Base-by-base conservation (phyloP, 2,888 invertebrate species). In the Xylota sylvarum region DNA sequence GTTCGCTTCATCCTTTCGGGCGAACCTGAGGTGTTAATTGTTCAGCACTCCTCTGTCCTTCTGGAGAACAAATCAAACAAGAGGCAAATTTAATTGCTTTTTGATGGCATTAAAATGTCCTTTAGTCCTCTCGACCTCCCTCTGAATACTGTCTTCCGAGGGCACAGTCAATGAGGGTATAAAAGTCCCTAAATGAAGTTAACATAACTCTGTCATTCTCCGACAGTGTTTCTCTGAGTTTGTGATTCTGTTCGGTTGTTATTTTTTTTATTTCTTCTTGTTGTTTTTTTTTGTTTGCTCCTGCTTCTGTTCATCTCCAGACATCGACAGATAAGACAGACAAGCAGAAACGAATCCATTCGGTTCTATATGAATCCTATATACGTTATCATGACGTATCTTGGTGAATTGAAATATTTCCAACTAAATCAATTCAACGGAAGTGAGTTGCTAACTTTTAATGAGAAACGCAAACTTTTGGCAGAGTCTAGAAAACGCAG, bases 51-150 rank as follows among this genome's bases (percentile, higher is more conserved):
- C 67, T 55, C 43, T 40, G 46, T 56, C 73, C 65, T 52, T 62
- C 23, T 69, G 30, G 32, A 77, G 60, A 55, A 67, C 40, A 81
- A 85, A 60, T 81, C 85, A 82, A 78, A 82, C 82, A 86, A 82
- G 52, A 88, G 85, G 79, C 89, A 88, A 88, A 88, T 90, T 90
- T 90, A 90, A 90, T 90, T 90, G 90, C 90, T 91, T 90, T 90
- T 90, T 90, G 90, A 90, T 91, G 90, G 89, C 89, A 90, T 90
- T 90, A 77, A 86, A 82, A 78, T 78, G 72, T 50, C 56, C 37
- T 56, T 77, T 46, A 12, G 40, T 37, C 46, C 37, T 27, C 14
- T 12, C 46, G 30, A n/a, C 30, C 40, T 5, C 27, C 30, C 3
- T 4, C 30, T n/a, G 40, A n/a, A n/a, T n/a, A 5, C 7, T 12